phyloP scores from a whole-genome alignment of 2,888 invertebrate species.

The Mythimna loreyi region DNA sequence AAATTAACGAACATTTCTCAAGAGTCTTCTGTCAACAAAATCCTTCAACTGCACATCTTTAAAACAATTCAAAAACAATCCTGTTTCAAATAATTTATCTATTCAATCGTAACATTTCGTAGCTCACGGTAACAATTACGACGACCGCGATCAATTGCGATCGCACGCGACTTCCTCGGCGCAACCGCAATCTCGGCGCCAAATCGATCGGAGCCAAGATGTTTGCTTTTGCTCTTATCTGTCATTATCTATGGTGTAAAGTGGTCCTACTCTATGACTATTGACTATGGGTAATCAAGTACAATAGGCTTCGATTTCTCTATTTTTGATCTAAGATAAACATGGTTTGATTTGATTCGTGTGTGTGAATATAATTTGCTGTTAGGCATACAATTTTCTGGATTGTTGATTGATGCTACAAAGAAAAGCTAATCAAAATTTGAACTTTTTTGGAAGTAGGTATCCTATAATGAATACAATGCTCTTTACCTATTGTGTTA shows the following conservation, averaged over 20 bases:
- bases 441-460: no score
- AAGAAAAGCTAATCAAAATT: no score
- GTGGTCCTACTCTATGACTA: conserved; percentile 61
- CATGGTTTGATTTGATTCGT: conserved; percentile 9
- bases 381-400: background rate
- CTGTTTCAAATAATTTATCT: conserved; percentile 30
- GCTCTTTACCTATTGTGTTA: no score
- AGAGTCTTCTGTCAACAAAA: no score
- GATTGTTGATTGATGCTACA: no score
- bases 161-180: conserved; percentile 84
- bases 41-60: background rate
- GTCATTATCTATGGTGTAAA: conserved; percentile 68
- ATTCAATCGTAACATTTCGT: conserved; percentile 53
- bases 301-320: conserved; percentile 48
- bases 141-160: conserved; percentile 70
- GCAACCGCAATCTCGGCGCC: conserved; percentile 67
- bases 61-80: conserved; percentile 7
- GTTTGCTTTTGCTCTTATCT: conserved; percentile 70
- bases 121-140: conserved; percentile 68
- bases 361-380: conserved; percentile 1
- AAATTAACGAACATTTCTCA: no score
- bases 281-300: conserved; percentile 60
- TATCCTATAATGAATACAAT: background rate
- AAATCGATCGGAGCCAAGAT: conserved; percentile 68
- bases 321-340: conserved; percentile 16